Percentiles rank a stretch among this genome's conserved stretches.
phyloP scores from a whole-genome alignment of 2,888 invertebrate species.

The Plagiodera versicolora region DNA sequence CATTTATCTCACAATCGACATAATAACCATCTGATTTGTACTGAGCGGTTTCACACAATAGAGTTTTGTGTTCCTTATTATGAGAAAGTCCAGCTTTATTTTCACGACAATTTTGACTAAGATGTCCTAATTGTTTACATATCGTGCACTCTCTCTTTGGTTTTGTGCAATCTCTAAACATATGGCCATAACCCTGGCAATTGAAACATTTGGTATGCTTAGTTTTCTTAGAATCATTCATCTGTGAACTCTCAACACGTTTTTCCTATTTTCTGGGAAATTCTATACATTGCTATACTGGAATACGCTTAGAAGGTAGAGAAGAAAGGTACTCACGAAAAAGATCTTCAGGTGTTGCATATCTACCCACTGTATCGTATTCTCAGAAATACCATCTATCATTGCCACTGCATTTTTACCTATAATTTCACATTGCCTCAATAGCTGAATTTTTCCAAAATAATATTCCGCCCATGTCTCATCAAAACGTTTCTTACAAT shows the following conservation, averaged over 20 bases:
- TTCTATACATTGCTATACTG: too few species aligned
- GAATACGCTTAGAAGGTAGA: too few species aligned
- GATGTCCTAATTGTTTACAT: slow-evolving; percentile 8
- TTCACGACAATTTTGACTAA: slow-evolving; percentile 1
- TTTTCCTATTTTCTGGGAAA: too few species aligned
- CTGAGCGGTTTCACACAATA: background rate
- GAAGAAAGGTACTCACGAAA: slow-evolving; percentile 1
- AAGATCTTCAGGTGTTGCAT: slow-evolving; percentile 15
- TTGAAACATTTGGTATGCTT: slow-evolving; percentile 7
- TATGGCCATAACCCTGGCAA: slow-evolving; percentile 9
- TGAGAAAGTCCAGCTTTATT: background rate
- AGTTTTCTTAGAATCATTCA: too few species aligned
- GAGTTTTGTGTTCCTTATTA: background rate
- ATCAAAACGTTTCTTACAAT: slow-evolving; percentile 13
- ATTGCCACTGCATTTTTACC: slow-evolving; percentile 21
- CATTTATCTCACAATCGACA: slow-evolving; percentile 21
- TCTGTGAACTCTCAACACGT: too few species aligned
- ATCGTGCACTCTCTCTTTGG: slow-evolving; percentile 6
- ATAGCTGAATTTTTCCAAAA: slow-evolving; percentile 23
- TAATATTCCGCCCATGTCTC: slow-evolving; percentile 24
- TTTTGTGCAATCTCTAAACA: slow-evolving; percentile 5
- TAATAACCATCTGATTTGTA: slow-evolving; percentile 13
- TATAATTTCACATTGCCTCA: slow-evolving; percentile 18
- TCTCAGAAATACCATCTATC: slow-evolving; percentile 20
- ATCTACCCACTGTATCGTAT: slow-evolving; percentile 23